Evolutionary conservation across 2,888 invertebrate genomes (phyloP).

Genomic region (Heteromurus nitidus): DNA sequence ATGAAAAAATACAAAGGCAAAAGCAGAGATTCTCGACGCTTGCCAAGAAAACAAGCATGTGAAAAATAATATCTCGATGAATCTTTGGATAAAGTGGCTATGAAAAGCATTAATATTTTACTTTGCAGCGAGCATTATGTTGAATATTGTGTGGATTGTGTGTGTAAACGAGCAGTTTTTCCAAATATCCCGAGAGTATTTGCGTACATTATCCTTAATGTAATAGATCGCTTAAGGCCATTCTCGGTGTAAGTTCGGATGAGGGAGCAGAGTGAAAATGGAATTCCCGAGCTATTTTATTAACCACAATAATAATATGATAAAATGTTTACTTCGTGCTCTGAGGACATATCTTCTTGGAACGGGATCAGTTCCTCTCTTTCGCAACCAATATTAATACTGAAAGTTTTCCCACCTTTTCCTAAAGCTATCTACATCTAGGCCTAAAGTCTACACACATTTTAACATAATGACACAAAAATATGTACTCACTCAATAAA

Average conservation of each 20-base stretch:
- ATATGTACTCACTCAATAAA: too few species aligned
- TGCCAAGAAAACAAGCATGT: background rate
- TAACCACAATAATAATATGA: constrained; percentile 16
- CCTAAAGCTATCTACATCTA: too few species aligned
- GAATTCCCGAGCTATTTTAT: constrained; percentile 13
- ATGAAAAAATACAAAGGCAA: too few species aligned
- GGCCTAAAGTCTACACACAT: too few species aligned
- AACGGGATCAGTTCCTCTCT: too few species aligned
- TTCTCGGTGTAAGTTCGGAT: background rate
- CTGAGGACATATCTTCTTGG: too few species aligned
- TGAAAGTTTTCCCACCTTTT: too few species aligned
- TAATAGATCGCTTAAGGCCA: background rate
- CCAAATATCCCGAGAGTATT: background rate
- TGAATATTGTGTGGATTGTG: background rate
- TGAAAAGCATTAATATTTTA: constrained; percentile 33
- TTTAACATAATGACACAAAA: too few species aligned
- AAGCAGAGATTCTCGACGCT: background rate
- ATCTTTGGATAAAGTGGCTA: constrained; percentile 25
- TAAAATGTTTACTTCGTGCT: constrained; percentile 17
- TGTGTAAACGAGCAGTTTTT: constrained; percentile 1
- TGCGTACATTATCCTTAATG: background rate
- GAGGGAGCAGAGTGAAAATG: background rate
- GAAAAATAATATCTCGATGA: background rate
- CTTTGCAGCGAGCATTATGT: constrained; percentile 7
- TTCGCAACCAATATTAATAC: too few species aligned